Evolutionary conservation across 2,113 vertebrate genomes (phyloP).

Genomic region (Carettochelys insculpta): DNA sequence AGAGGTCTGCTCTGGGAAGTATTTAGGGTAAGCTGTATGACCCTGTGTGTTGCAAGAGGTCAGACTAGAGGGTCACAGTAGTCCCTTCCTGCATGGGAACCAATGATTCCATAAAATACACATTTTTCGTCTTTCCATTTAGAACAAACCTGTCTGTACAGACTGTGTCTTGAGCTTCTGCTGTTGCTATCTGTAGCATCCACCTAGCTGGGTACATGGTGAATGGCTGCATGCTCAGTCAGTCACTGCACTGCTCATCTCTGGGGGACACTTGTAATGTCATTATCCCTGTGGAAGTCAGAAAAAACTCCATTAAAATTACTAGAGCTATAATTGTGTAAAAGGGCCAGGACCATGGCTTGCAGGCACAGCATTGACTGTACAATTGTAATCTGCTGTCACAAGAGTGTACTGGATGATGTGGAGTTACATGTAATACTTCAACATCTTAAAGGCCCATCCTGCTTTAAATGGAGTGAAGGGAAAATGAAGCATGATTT

Average conservation of each 20-base stretch:
- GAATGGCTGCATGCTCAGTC: background rate
- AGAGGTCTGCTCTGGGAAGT: background rate
- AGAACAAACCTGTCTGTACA: background rate
- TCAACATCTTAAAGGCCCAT: background rate
- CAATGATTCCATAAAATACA: background rate
- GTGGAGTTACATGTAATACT: background rate
- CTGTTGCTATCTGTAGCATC: background rate
- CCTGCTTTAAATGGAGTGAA: background rate
- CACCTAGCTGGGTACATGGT: background rate
- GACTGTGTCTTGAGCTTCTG: background rate
- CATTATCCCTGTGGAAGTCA: fast-evolving
- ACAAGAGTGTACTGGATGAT: background rate
- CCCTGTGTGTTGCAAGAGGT: background rate
- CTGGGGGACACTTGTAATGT: background rate
- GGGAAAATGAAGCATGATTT: background rate
- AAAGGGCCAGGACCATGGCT: background rate
- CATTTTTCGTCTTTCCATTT: background rate
- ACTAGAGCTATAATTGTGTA: background rate
- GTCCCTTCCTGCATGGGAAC: background rate
- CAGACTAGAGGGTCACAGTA: background rate
- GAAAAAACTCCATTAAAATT: background rate
- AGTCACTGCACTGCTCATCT: background rate
- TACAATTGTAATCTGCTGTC: background rate
- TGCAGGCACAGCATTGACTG: background rate
- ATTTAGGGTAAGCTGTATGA: background rate